phyloP scores from a whole-genome alignment of 2,888 invertebrate species.

The Beris chalybata region DNA sequence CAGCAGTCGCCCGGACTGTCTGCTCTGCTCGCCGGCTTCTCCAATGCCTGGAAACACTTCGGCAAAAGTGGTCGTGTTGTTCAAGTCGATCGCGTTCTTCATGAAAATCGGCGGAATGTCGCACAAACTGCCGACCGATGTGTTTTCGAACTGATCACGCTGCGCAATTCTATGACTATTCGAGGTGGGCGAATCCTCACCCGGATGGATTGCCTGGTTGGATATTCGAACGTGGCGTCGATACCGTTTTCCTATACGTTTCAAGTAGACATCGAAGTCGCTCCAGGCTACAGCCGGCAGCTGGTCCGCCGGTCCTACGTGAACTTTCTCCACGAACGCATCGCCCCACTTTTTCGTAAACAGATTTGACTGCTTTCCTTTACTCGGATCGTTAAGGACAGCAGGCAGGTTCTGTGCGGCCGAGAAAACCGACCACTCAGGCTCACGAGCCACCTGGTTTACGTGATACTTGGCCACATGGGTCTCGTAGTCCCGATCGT shows the following conservation, averaged over 20 bases:
- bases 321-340: conserved; percentile 81
- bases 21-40: conserved; percentile 49
- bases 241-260: conserved; percentile 71
- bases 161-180: conserved; percentile 61
- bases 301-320: conserved; percentile 76
- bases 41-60: conserved; percentile 77
- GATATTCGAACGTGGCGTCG: conserved; percentile 63
- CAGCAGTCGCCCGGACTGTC: conserved; percentile 65
- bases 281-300: conserved; percentile 79
- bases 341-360: conserved; percentile 99
- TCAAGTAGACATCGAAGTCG: conserved; percentile 86
- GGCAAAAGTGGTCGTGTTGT: conserved; percentile 78
- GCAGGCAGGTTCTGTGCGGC: conserved; percentile 94
- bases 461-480: conserved; percentile 74
- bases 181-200: conserved; percentile 17
- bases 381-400: conserved; percentile 91
- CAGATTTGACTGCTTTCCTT: conserved; percentile 87
- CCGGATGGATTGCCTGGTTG: conserved; percentile 8
- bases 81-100: conserved; percentile 75
- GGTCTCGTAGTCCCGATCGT: conserved; percentile 83
- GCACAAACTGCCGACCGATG: conserved; percentile 57
- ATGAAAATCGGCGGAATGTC: conserved; percentile 85
- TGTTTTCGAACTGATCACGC: conserved; percentile 65
- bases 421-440: conserved; percentile 68
- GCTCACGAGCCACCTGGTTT: conserved; percentile 51